These are phyloP conservation scores for Lepus americanus DNA, from an alignment of 2,113 vertebrate species.

Conservation along the genomic window DNA sequence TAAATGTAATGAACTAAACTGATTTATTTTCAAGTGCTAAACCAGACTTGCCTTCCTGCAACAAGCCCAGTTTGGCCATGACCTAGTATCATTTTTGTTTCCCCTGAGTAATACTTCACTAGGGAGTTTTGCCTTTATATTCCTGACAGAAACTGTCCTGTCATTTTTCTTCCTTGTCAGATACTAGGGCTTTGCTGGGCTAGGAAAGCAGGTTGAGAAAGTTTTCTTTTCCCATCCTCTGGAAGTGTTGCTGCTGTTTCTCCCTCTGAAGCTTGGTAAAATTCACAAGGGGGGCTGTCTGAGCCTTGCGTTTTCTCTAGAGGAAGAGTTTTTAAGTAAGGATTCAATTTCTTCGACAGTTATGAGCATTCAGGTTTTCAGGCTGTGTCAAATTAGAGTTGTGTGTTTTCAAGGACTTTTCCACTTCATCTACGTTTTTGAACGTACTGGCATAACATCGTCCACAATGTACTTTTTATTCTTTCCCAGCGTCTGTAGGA, in stretches of 20 bases:
- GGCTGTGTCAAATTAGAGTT: background rate
- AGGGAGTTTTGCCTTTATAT: background rate
- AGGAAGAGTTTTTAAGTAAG: background rate
- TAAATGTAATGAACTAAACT: background rate
- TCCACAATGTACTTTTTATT: background rate
- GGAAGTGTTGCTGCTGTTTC: background rate
- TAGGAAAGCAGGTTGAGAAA: background rate
- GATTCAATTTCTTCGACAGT: background rate
- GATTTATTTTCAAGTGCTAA: background rate
- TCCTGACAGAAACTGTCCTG: background rate
- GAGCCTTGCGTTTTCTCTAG: background rate
- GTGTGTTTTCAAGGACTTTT: background rate
- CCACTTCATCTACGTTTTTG: background rate
- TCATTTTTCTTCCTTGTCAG: constrained; percentile 39
- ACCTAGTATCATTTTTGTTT: background rate
- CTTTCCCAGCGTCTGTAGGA: background rate
- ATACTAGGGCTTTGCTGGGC: background rate
- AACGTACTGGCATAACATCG: background rate
- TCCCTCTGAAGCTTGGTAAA: background rate
- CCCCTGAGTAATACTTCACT: background rate
- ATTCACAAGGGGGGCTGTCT: background rate
- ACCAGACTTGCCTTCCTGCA: background rate
- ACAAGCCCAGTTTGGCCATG: background rate
- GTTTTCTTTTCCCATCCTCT: constrained; percentile 21
- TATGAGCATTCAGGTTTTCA: background rate